A percentile compares a stretch with the other conserved stretches of the same genome.
These are phyloP conservation scores for Agapornis canus DNA, from an alignment of 2,797 vertebrate species.

Conservation along the genomic window DNA sequence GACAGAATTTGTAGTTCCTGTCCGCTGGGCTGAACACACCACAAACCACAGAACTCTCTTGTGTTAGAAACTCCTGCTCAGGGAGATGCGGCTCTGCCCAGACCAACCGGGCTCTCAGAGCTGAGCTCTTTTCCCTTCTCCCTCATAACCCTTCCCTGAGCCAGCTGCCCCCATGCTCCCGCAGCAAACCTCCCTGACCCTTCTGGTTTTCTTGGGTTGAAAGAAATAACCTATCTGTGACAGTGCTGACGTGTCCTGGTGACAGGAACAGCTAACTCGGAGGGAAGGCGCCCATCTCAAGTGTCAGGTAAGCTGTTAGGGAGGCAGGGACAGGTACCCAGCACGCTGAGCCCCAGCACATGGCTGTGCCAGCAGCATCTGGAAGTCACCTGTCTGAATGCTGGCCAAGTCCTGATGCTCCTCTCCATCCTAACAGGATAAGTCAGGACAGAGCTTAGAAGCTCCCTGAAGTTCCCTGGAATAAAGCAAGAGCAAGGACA, in stretches of 20 bases:
- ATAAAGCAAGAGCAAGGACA: neutral
- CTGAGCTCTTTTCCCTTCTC: neutral
- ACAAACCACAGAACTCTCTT: slow-evolving; percentile 11
- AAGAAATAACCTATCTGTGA: neutral
- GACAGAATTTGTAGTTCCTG: slow-evolving; percentile 29
- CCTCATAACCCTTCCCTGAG: neutral
- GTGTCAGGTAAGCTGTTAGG: neutral
- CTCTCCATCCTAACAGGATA: neutral
- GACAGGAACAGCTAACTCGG: neutral
- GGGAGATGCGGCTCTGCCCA: neutral
- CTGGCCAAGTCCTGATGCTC: neutral
- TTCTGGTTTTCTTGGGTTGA: neutral
- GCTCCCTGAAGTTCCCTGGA: neutral
- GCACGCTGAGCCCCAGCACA: neutral
- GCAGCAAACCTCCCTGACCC: neutral
- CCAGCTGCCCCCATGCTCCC: neutral
- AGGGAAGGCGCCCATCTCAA: neutral
- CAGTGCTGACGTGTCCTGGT: neutral
- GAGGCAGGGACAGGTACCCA: neutral
- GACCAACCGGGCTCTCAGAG: neutral
- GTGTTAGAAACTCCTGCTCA: neutral
- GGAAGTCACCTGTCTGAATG: neutral
- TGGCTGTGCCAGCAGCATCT: neutral
- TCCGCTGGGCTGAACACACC: neutral
- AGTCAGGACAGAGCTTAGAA: neutral